Conservation (phyloP, 1,140 invertebrate genomes). For the Diabrotica virgifera region DNA sequence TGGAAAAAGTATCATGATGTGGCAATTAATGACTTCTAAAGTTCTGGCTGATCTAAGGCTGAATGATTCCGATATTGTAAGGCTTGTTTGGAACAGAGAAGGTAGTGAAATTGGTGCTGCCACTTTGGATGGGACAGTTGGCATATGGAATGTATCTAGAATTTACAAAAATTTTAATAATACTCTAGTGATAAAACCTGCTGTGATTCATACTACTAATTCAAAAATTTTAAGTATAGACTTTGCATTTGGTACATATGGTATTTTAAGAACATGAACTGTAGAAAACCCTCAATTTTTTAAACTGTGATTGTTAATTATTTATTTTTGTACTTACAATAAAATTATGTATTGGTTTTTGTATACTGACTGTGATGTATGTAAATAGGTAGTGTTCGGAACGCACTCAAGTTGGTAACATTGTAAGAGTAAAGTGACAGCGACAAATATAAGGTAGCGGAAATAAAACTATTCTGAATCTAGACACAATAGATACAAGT, state of each 20-base stretch:
- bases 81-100: constrained; percentile 60
- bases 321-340: no score
- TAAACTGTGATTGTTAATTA: no score
- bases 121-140: constrained; percentile 57
- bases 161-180: constrained; percentile 21
- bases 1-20: constrained; percentile 63
- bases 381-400: no score
- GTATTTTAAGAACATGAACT: constrained; percentile 23
- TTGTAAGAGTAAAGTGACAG: no score
- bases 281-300: no score
- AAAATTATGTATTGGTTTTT: no score
- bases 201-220: constrained; percentile 26
- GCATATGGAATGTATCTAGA: constrained; percentile 56
- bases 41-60: constrained; percentile 61
- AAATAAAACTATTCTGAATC: no score
- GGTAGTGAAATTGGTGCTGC: constrained; percentile 61
- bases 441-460: no score
- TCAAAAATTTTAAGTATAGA: constrained; percentile 35
- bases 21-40: constrained; percentile 65
- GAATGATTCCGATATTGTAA: constrained; percentile 59
- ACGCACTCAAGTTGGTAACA: no score
- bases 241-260: constrained; percentile 37
- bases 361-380: no score
- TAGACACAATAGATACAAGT: no score
- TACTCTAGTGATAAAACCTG: constrained; percentile 22